A percentile compares a stretch with the other conserved stretches of the same genome.
Evolutionary conservation across 2,888 invertebrate genomes (phyloP).

Genomic region (Therioaphis trifolii): DNA sequence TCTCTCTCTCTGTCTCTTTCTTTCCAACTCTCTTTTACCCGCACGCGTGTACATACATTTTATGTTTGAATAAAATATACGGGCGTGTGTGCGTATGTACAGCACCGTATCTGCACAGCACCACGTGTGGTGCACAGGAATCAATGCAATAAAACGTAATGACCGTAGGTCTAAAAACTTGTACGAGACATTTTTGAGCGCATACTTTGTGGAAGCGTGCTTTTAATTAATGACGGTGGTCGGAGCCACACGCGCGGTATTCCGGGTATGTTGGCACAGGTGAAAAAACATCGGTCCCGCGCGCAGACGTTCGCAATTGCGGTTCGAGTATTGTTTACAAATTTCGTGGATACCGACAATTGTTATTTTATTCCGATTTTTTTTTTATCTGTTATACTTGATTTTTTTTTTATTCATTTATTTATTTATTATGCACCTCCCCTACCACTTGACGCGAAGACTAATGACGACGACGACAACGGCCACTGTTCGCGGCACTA

Average conservation of each 20-base stretch:
- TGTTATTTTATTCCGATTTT: constrained; percentile 59
- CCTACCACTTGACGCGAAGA: constrained; percentile 28
- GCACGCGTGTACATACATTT: background rate
- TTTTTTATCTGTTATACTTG: constrained; percentile 15
- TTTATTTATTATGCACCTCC: constrained; percentile 20
- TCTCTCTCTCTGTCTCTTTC: background rate
- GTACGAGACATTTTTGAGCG: constrained; percentile 46
- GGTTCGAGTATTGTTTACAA: constrained; percentile 58
- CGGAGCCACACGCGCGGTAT: constrained; percentile 44
- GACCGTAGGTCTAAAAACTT: constrained; percentile 25
- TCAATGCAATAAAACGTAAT: constrained; percentile 34
- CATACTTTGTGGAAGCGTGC: constrained; percentile 58
- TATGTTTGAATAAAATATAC: background rate
- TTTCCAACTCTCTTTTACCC: background rate
- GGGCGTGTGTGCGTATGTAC: no score
- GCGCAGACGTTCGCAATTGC: constrained; percentile 17
- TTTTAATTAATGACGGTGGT: constrained; percentile 57
- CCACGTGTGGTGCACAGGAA: background rate
- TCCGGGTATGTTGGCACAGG: constrained; percentile 59
- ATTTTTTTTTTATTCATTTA: background rate
- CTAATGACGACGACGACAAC: constrained; percentile 56
- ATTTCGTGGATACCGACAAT: constrained; percentile 58
- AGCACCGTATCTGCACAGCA: background rate
- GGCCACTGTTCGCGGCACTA: constrained; percentile 23
- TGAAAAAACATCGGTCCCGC: constrained; percentile 56